A percentile compares a stretch with the other conserved stretches of the same genome.
phyloP scores from a whole-genome alignment of 2,113 vertebrate genomes.

The Onychorhynchus coronatus region DNA sequence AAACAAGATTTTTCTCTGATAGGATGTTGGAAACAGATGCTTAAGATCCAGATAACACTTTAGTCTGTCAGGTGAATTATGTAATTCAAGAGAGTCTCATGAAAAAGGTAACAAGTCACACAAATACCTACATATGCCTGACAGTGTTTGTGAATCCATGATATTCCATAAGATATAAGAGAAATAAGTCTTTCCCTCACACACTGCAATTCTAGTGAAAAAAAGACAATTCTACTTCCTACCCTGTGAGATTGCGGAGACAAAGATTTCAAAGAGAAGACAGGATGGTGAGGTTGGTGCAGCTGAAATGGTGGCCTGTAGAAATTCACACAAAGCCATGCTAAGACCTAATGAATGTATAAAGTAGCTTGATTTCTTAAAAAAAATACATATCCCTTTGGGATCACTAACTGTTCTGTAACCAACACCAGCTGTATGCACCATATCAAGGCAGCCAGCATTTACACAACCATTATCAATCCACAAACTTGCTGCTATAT shows the following conservation, averaged over 20 bases:
- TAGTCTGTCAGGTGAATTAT: accelerated
- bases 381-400: not conserved
- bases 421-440: not conserved
- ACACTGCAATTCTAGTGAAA: not conserved
- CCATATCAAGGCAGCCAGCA: not conserved
- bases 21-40: not conserved
- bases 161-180: not conserved
- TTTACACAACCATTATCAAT: not conserved
- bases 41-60: not conserved
- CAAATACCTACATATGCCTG: not conserved
- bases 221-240: not conserved
- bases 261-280: not conserved
- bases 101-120: not conserved
- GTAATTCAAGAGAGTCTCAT: not conserved
- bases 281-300: not conserved
- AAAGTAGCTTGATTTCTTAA: not conserved
- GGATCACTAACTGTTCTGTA: not conserved
- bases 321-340: not conserved
- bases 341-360: not conserved
- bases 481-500: not conserved
- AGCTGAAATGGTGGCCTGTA: not conserved
- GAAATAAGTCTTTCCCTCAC: not conserved
- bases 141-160: not conserved
- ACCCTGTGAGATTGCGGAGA: not conserved
- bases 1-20: constrained; percentile 24